Evolutionary conservation across 1,140 invertebrate genomes (phyloP), one percentile per base, ranked within the genome.

Genomic region (Steinernema feltiae): DNA sequence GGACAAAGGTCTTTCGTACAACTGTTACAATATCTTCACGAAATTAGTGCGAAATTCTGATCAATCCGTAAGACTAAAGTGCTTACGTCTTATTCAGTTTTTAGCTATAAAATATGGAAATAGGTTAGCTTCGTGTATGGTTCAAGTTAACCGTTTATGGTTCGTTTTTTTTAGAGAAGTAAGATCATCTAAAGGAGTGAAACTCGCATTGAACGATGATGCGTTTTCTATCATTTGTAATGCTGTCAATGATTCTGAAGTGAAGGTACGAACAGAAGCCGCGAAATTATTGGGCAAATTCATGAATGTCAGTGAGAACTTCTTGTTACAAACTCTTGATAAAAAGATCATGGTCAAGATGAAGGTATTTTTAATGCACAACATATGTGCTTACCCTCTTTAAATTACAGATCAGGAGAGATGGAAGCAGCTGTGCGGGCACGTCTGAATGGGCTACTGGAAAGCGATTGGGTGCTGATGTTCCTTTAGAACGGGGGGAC

Each of bases 271-370:
- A 71, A 83, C 87, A 0, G 86, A 89, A 74, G 87, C 89, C 18
- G 87, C 88, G 0, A 80, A 79, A 72, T 78, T 89, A 7, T 78
- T 89, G 41, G 96, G 96, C 12, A 90, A 91, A 32, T 93, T 98
- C 89, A 91, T 91, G 74, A 90, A 90, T 71, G 95, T 99, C 1
- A 94, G 93, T 73, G 90, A 92, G 63, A 90, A 91, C 75, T 97
- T 97, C 87, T 89, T 99, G 32, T 91, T 95, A 82, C 97, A 98
- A 88, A 98, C 97, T 0, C 87, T 99, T 0, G 96, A 99, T 85
- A 99, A 99, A 87, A 97, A 98, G 85, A 89, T 98, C n/a, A 98
- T 98, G 92, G 96, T 91, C 78, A 95, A 94, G 88, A 93, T 93
- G 92, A 93, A 92, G 86, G 91, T 90, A 75, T 77, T 48, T 80